Base-by-base conservation (phyloP, 1,140 invertebrate genomes). In the Bombyx mori region DNA sequence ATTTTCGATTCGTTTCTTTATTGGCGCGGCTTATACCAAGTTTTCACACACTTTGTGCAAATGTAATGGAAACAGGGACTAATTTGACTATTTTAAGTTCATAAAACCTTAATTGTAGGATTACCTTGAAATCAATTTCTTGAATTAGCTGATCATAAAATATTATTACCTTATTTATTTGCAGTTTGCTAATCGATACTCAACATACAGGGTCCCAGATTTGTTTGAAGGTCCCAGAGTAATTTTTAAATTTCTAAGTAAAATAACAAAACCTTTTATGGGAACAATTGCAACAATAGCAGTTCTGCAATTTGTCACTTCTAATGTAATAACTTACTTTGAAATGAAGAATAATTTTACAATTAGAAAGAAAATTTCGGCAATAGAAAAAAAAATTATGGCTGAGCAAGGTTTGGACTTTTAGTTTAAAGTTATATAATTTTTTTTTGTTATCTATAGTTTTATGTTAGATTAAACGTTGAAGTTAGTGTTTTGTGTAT, bases 141-240 rank as follows among this genome's bases (percentile, higher is more conserved):
- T 35, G 26, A 35, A 35, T 35, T 35, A 35, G 26, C 26, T 18
- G 12, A 18, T 18, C 26, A 35, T 35, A 35, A 35, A 35, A 35
- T 35, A 35, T 35, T 35, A 35, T 5, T 35, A 35, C 4, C 26
- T 54, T 44, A 51, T 12, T 44, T 62, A 62, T 57, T 88, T 86
- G 56, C 73, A 91, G 90, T 62, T 88, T 46, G 84, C 89, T 18
- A 65, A 70, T 54, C 77, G 76, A 64, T 85, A 80, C 68, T 57
- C 70, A 48, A 86, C 86, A 26, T 77, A 70, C 55, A 85, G 87
- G 70, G 48, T 89, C 22, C 90, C 89, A 6, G 58, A 75, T 3
- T 54, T 86, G 6, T 52, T 54, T 26, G 71, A 68, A n/a, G 86
- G 89, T 10, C 54, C 63, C 6, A 84, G 71, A 71, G 78, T 68